Conservation (phyloP, 2,113 vertebrate species). For the Isichthys henryi region DNA sequence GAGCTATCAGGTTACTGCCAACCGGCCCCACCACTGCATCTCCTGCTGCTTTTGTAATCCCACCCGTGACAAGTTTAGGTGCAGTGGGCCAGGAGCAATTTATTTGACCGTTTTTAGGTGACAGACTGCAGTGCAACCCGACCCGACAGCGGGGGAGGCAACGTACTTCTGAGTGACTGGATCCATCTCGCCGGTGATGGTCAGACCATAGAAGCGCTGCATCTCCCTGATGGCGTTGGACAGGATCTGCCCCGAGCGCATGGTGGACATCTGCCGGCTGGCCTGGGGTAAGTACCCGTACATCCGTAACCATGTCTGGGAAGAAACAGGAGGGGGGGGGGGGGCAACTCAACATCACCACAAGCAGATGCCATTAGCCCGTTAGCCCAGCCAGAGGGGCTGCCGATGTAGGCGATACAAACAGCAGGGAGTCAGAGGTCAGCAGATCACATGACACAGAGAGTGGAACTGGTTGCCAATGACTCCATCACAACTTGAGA, state of each 20-base stretch:
- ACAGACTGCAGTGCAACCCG: neutral
- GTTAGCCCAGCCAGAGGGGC: neutral
- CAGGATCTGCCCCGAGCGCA: slow-evolving; percentile 84
- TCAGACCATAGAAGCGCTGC: slow-evolving; percentile 88
- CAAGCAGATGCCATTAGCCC: neutral
- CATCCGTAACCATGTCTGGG: slow-evolving; percentile 83
- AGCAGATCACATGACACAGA: neutral
- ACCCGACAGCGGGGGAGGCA: neutral
- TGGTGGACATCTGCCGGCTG: slow-evolving; percentile 86
- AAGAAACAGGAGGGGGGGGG: neutral
- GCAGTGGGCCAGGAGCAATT: neutral
- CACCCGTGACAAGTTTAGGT: neutral
- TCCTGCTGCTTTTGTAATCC: neutral
- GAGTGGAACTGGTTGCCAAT: neutral
- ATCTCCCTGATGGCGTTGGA: slow-evolving; percentile 78
- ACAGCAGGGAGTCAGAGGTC: neutral
- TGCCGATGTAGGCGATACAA: neutral
- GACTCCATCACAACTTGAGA: neutral
- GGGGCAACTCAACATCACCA: neutral
- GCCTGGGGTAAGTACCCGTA: slow-evolving; percentile 88
- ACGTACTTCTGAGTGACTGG: slow-evolving; percentile 74
- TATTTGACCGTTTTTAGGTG: neutral
- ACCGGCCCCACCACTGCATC: too few relatives aligned
- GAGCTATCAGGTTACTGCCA: neutral
- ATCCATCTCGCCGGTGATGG: slow-evolving; percentile 75